phyloP scores from a whole-genome alignment of 2,113 vertebrate genomes.

The Onychostruthus taczanowskii region DNA sequence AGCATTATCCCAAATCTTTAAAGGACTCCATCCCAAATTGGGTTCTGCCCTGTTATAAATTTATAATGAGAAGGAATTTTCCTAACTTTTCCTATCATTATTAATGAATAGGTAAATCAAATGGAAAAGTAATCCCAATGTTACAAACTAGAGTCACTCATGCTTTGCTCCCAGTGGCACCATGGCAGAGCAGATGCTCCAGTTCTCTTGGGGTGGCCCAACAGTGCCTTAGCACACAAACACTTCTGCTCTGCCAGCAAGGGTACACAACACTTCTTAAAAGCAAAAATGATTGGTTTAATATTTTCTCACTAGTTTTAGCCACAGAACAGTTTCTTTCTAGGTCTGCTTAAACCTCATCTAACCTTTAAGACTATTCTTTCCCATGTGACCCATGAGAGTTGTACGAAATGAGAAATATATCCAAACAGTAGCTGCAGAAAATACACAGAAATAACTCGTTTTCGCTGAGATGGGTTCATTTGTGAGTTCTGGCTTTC shows the following conservation, averaged over 20 bases:
- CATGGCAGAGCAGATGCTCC: not conserved
- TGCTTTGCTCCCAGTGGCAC: not conserved
- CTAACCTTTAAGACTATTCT: not conserved
- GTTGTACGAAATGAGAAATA: not conserved
- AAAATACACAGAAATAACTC: not conserved
- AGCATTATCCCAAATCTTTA: not conserved
- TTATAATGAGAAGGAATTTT: not conserved
- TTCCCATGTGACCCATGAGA: not conserved
- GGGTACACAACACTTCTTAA: not conserved
- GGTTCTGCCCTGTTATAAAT: not conserved
- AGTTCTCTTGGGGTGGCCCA: not conserved
- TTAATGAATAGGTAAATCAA: not conserved
- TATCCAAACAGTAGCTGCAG: not conserved
- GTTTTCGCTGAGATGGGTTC: not conserved
- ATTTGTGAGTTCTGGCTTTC: not conserved
- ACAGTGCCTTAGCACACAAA: not conserved
- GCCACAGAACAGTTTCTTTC: not conserved
- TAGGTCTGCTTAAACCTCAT: not conserved
- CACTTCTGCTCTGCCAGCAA: not conserved
- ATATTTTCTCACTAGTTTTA: not conserved
- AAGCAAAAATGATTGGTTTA: not conserved
- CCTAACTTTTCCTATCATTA: not conserved
- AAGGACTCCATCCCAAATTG: fast-evolving
- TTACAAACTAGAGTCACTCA: not conserved
- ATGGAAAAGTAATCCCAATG: not conserved